Percentiles rank a stretch among this genome's conserved stretches.
Evolutionary conservation across 2,113 vertebrate genomes (phyloP).

Genomic region (Antechinus flavipes): DNA sequence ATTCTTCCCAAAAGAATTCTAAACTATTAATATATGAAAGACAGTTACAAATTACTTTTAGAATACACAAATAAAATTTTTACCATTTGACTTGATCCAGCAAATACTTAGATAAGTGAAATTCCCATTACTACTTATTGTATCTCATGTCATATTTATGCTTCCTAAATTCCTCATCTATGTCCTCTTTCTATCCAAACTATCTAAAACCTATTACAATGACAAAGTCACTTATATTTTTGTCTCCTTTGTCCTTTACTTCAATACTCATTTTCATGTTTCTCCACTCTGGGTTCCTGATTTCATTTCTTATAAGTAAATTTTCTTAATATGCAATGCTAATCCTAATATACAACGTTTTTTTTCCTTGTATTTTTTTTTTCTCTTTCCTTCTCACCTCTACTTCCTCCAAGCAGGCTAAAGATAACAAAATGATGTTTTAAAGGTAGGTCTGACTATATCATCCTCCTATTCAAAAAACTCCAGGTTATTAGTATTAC

Average conservation of each 20-base stretch:
- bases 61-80: neutral
- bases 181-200: neutral
- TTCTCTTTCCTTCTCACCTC: too few species aligned
- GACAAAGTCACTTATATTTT: neutral
- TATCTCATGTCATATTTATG: neutral
- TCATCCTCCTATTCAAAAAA: neutral
- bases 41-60: neutral
- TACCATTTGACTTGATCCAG: neutral
- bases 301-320: too few species aligned
- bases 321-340: too few species aligned
- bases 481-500: neutral
- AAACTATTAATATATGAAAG: too few species aligned
- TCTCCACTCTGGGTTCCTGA: neutral
- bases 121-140: neutral
- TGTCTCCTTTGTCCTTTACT: neutral
- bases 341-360: too few species aligned
- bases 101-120: neutral
- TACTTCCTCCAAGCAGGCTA: too few species aligned
- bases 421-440: neutral
- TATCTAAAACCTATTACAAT: neutral
- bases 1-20: too few species aligned
- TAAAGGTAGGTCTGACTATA: neutral
- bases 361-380: too few species aligned
- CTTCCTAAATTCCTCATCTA: neutral
- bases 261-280: neutral